Conservation (phyloP, 2,113 vertebrate genomes). For the Brachyhypopomus occidentalis region DNA sequence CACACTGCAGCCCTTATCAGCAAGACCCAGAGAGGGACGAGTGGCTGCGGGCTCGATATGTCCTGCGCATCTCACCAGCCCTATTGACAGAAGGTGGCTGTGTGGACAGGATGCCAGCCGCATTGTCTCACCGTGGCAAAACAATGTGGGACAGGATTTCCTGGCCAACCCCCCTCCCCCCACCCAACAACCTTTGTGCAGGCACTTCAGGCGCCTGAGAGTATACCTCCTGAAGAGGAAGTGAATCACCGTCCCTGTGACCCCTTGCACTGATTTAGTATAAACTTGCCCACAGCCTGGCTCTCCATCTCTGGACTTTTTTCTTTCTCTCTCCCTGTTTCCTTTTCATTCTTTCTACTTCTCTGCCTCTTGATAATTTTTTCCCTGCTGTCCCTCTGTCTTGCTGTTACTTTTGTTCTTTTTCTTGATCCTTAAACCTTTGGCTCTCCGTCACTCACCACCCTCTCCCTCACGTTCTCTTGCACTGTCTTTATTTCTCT, state of each 20-base stretch:
- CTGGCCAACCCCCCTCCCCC: conserved; percentile 53
- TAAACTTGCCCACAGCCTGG: no score
- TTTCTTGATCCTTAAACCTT: conserved; percentile 24
- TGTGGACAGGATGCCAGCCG: conserved; percentile 69
- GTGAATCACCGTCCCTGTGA: conserved; percentile 20
- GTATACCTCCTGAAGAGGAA: conserved; percentile 10
- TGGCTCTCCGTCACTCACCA: not conserved
- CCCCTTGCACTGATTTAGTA: conserved; percentile 2
- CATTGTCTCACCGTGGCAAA: conserved; percentile 67
- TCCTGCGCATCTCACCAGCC: conserved; percentile 18
- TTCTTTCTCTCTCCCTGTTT: conserved; percentile 26
- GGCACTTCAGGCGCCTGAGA: conserved; percentile 19
- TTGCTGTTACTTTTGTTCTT: conserved; percentile 25
- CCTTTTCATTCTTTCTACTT: not conserved
- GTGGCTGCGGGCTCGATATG: conserved; percentile 45
- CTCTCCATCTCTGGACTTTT: not conserved
- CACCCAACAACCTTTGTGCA: not conserved
- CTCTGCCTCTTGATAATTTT: conserved; percentile 6
- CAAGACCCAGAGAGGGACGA: conserved; percentile 16
- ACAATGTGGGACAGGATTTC: conserved; percentile 74
- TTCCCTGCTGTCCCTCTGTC: conserved; percentile 25
- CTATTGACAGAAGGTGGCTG: conserved; percentile 38
- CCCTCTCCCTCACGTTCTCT: not conserved
- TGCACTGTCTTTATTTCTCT: not conserved
- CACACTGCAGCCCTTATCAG: conserved; percentile 50